phyloP scores from a whole-genome alignment of 2,797 vertebrate genomes.

The Hyperoplus immaculatus region DNA sequence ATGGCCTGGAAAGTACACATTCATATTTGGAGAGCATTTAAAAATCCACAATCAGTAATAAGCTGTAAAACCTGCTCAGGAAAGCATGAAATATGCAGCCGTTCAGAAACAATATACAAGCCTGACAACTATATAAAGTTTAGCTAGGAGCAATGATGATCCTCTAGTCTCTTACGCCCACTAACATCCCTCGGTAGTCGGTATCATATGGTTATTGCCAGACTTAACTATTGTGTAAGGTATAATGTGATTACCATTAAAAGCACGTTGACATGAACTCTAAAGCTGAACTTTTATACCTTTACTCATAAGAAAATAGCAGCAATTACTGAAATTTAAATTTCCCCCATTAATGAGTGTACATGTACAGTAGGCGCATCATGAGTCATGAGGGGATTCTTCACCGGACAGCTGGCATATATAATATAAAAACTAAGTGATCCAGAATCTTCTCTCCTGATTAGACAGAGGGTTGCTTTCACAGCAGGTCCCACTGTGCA shows the following conservation, averaged over 20 bases:
- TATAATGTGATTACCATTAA: slow-evolving; percentile 28
- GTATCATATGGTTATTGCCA: slow-evolving; percentile 30
- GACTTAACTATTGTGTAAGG: slow-evolving; percentile 3
- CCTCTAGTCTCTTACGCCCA: slow-evolving; percentile 32
- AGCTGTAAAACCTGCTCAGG: slow-evolving; percentile 46
- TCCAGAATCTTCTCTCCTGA: slow-evolving; percentile 69
- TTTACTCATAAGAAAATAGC: slow-evolving; percentile 39
- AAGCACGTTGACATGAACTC: slow-evolving; percentile 43
- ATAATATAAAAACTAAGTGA: slow-evolving; percentile 49
- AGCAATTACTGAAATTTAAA: slow-evolving; percentile 50
- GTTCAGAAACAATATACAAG: slow-evolving; percentile 52
- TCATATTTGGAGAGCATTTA: slow-evolving; percentile 56
- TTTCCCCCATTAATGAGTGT: slow-evolving; percentile 52
- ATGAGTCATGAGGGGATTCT: slow-evolving; percentile 63
- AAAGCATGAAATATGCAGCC: slow-evolving; percentile 42
- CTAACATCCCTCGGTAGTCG: slow-evolving; percentile 37
- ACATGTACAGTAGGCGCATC: slow-evolving; percentile 20
- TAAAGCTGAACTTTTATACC: slow-evolving; percentile 33
- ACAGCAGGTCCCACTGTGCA: slow-evolving; percentile 61
- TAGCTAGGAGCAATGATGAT: slow-evolving; percentile 31
- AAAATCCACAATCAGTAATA: slow-evolving; percentile 59
- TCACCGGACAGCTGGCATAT: slow-evolving; percentile 39
- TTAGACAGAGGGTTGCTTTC: slow-evolving; percentile 78
- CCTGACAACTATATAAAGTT: slow-evolving; percentile 41
- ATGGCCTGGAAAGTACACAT: slow-evolving; percentile 46